Base-by-base conservation (phyloP, 1,140 invertebrate species). In the Glomeris maerens region DNA sequence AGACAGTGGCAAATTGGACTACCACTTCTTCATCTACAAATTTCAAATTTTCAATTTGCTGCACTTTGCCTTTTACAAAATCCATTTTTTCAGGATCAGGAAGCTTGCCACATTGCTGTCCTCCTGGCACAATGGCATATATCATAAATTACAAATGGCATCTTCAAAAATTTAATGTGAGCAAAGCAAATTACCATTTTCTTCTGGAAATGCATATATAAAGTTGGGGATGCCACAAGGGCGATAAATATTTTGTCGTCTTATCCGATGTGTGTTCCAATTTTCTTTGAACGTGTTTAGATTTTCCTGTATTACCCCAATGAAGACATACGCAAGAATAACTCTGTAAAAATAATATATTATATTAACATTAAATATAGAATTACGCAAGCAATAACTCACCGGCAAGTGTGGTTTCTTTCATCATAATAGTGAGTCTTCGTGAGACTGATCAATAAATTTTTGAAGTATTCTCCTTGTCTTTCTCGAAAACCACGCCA, bases 401-500 rank as follows among this genome's bases (percentile, higher is more conserved):
- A 36, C 31, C 31, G 31, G 20, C 31, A 36, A 36, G 13, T 36
- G 20, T n/a, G 13, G 13, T 13, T n/a, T 13, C 20, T 36, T 36
- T 36, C 31, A 36, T 36, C 31, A 36, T 36, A 36, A 36, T 36
- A 36, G 31, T 36, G 20, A 36, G 13, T 36, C 10, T 36, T 36
- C 10, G 20, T 36, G 10, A 36, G 20, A 20, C 20, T 36, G 20
- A 13, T 13, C 10, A 36, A 13, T n/a, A 36, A 36, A 36, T 36
- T n/a, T n/a, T 36, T 36, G 31, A 13, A 36, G 20, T 13, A 36
- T 36, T 36, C 31, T 13, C 31, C 31, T n/a, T 36, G 31, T n/a
- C 31, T 36, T 36, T 36, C 31, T 36, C 31, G 31, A 36, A 36
- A 36, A 13, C 31, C 31, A 36, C 31, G 31, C 31, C 31, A 36